Evolutionary conservation across 2,797 vertebrate species (phyloP).

Genomic region (Alosa sapidissima): DNA sequence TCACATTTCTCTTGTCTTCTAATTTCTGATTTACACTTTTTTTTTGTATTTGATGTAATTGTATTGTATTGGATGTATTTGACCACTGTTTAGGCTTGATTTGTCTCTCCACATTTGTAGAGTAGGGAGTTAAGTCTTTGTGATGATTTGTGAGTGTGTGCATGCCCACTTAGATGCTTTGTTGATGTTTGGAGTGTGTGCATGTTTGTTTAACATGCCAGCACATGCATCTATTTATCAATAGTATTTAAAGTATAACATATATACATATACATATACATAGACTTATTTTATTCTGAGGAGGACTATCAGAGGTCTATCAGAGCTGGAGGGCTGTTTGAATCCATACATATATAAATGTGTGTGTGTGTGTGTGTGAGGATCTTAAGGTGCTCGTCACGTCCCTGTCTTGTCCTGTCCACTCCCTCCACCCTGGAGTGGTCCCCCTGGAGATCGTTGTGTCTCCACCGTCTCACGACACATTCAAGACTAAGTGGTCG

Average conservation of each 20-base stretch:
- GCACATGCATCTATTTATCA: neutral
- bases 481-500: slow-evolving; percentile 46
- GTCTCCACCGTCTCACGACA: slow-evolving; percentile 7
- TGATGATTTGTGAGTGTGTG: neutral
- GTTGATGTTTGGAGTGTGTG: neutral
- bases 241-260: neutral
- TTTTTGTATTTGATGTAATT: neutral
- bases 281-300: neutral
- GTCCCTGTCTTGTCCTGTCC: neutral
- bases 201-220: neutral
- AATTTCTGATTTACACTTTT: neutral
- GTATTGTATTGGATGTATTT: neutral
- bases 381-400: slow-evolving; percentile 9
- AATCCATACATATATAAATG: neutral
- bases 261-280: too few relatives aligned
- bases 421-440: neutral
- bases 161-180: neutral
- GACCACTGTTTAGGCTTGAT: neutral
- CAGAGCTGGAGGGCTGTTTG: neutral
- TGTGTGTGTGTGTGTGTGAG: slow-evolving; percentile 35
- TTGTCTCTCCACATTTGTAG: neutral
- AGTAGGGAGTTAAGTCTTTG: neutral
- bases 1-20: neutral
- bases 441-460: slow-evolving; percentile 1
- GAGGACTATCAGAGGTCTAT: neutral